Conservation (phyloP, 2,888 invertebrate species). For the Campoplex capitator region DNA sequence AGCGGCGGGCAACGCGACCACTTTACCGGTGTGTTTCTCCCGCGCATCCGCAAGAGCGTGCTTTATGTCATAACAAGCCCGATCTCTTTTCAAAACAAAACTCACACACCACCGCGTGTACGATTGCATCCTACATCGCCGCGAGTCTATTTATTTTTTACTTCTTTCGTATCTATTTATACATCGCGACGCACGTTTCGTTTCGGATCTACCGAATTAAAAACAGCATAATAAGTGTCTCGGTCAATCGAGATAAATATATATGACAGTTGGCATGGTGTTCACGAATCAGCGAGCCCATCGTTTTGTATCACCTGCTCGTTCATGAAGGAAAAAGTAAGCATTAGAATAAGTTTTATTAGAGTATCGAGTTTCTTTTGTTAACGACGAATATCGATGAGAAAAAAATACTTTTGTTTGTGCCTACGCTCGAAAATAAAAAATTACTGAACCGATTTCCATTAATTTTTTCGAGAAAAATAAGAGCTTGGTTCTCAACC, state of each 20-base stretch:
- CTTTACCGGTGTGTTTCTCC: constrained; percentile 15
- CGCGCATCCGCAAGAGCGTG: constrained; percentile 16
- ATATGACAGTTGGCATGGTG: not conserved
- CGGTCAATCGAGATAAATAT: constrained; percentile 5
- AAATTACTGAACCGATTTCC: too few relatives aligned
- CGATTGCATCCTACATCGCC: not conserved
- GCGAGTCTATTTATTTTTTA: not conserved
- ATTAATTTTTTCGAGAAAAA: too few relatives aligned
- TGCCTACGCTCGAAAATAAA: not conserved
- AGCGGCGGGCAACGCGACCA: constrained; percentile 11
- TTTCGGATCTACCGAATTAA: constrained; percentile 1
- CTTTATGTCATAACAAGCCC: constrained; percentile 12
- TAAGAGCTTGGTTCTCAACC: too few relatives aligned
- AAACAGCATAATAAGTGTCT: constrained; percentile 18
- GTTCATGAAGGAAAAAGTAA: not conserved
- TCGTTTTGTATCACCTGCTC: not conserved
- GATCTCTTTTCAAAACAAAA: constrained; percentile 17
- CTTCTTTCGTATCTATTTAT: not conserved
- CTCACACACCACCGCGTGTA: not conserved
- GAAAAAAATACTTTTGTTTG: not conserved
- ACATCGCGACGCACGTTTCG: not conserved
- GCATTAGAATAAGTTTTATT: not conserved
- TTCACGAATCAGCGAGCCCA: not conserved
- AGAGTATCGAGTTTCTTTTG: not conserved
- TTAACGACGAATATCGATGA: not conserved